Evolutionary conservation across 1,140 invertebrate species (phyloP), one percentile per base, ranked within the genome.

Genomic region (Danaus melanippus): DNA sequence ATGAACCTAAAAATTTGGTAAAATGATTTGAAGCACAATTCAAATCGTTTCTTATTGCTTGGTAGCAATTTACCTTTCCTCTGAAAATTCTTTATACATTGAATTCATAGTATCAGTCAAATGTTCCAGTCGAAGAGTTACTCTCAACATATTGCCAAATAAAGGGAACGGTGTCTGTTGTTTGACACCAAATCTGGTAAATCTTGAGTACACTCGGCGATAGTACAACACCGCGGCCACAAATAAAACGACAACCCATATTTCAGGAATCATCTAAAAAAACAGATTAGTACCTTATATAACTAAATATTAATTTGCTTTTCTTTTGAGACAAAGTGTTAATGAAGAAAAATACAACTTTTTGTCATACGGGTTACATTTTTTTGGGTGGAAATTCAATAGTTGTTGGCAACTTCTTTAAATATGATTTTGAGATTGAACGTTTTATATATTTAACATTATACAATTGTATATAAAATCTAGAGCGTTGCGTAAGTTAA

Each of bases 1-100:
- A 74, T 57, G 15, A 76, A 81, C 42, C 76, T 79, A 8, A 55
- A 58, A 55, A 57, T 46, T 47, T 21, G 47, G 47, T 58, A 42
- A 45, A 12, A 39, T 0, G 15, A 46, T 56, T 53, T 50, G 21
- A 12, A 42, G 11, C 17, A 7, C 10, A 52, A 44, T 5, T 32
- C 7, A 32, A 32, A 32, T 32, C 21, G 21, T 7, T 32, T 32
- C 21, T 43, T 52, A 11, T 17, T 43, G 10, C 9, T 47, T n/a
- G 42, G 9, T 49, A 50, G 6, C 42, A 10, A 49, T 49, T 48
- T 45, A 79, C 76, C 66, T 74, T 52, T 76, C 76, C 47, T 60
- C 56, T 5, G 71, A 63, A 47, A 68, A 73, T 0, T 15, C 49
- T 0, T 58, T 50, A 12, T 80, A 78, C 5, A 58, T 39, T 0